Evolutionary conservation across 2,888 invertebrate genomes (phyloP).

Genomic region (Crematogaster levior): DNA sequence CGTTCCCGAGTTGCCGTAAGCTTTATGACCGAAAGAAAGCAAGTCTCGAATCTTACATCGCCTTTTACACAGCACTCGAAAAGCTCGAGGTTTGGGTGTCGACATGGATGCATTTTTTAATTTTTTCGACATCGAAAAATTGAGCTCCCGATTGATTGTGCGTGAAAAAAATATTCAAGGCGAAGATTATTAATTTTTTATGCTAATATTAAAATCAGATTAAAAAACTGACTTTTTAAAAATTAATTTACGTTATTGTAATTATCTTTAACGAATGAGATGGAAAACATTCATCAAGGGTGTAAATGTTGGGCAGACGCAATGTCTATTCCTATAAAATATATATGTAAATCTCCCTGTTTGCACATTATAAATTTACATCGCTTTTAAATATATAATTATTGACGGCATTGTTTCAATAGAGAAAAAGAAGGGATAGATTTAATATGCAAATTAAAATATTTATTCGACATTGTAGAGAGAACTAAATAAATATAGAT

Average conservation of each 20-base stretch:
- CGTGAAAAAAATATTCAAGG: background rate
- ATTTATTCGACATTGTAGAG: slow-evolving; percentile 20
- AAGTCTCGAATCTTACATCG: slow-evolving; percentile 27
- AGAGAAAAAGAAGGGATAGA: background rate
- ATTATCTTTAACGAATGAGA: background rate
- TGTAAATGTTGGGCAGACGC: background rate
- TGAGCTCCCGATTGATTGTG: background rate
- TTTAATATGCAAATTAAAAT: slow-evolving; percentile 20
- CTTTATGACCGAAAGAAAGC: slow-evolving; percentile 42
- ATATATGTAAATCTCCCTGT: background rate
- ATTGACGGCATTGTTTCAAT: background rate
- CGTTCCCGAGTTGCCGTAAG: slow-evolving; percentile 45
- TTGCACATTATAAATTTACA: background rate
- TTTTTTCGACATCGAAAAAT: background rate
- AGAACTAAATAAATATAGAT: slow-evolving; percentile 32
- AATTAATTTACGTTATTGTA: background rate
- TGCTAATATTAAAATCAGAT: background rate
- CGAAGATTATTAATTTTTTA: background rate
- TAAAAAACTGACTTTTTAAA: background rate
- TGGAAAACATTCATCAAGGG: background rate
- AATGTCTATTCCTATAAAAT: slow-evolving; percentile 6
- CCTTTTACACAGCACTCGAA: background rate
- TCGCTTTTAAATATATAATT: background rate
- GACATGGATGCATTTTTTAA: slow-evolving; percentile 5
- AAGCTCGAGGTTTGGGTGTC: slow-evolving; percentile 6